Conservation (phyloP, 2,113 vertebrate genomes). For the Paratilapia polleni region DNA sequence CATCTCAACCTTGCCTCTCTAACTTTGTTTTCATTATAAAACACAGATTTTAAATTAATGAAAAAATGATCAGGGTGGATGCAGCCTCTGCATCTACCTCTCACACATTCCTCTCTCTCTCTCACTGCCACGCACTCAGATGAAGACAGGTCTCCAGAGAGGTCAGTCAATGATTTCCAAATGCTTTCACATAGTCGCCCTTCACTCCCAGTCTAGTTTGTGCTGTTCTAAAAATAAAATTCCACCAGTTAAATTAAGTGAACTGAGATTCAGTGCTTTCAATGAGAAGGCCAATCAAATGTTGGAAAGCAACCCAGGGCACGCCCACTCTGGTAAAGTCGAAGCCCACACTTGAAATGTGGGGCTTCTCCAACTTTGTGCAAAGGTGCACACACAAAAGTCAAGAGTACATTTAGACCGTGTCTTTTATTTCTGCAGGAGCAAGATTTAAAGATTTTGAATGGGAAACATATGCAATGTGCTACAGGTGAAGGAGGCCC, state of each 20-base stretch:
- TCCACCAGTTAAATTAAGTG: slow-evolving; percentile 77
- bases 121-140: slow-evolving; percentile 1
- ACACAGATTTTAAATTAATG: background rate
- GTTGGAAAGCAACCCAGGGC: slow-evolving; percentile 19
- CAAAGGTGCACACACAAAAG: slow-evolving; percentile 2
- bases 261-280: slow-evolving; percentile 54
- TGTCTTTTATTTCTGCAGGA: background rate
- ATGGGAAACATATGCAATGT: background rate
- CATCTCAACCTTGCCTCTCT: background rate
- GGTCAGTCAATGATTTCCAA: slow-evolving; percentile 29
- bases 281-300: slow-evolving; percentile 46
- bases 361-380: slow-evolving; percentile 6
- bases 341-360: slow-evolving; percentile 34
- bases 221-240: slow-evolving; percentile 75
- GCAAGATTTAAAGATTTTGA: no score
- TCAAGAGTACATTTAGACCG: background rate
- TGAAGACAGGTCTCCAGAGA: slow-evolving; percentile 8
- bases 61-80: background rate
- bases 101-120: background rate
- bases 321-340: slow-evolving; percentile 23
- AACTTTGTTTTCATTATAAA: background rate
- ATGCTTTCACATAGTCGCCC: background rate
- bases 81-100: background rate
- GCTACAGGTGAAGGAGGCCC: slow-evolving; percentile 2
- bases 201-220: slow-evolving; percentile 50